Percentiles rank a stretch among this genome's conserved stretches.
These are phyloP conservation scores for Synanthedon myopaeformis DNA, from an alignment of 2,888 invertebrate genomes.

Conservation along the genomic window DNA sequence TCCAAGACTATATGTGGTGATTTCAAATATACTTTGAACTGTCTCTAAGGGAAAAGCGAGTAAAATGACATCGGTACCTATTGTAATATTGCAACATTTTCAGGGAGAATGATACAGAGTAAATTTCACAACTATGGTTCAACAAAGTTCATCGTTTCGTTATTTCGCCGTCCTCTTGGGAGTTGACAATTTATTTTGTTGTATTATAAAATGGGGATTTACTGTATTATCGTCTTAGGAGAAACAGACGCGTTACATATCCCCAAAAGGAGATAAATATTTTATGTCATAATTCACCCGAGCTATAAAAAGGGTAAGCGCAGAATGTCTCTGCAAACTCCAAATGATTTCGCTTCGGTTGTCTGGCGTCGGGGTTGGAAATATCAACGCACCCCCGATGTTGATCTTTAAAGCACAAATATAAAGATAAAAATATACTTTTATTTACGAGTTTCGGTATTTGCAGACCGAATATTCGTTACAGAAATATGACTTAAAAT, in stretches of 20 bases:
- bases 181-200: slow-evolving; percentile 36
- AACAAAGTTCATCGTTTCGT: slow-evolving; percentile 15
- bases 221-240: slow-evolving; percentile 48
- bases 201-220: slow-evolving; percentile 44
- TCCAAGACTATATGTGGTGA: neutral
- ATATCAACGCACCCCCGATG: neutral
- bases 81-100: slow-evolving; percentile 3
- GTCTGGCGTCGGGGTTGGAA: neutral
- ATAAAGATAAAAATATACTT: slow-evolving; percentile 15
- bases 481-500: no score
- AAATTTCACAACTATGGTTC: neutral
- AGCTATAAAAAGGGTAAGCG: slow-evolving; percentile 54
- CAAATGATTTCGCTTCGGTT: slow-evolving; percentile 32
- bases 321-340: slow-evolving; percentile 23
- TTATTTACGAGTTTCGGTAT: neutral
- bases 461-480: no score
- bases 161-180: slow-evolving; percentile 13
- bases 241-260: slow-evolving; percentile 49
- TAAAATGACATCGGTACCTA: no score
- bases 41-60: no score
- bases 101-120: slow-evolving; percentile 3
- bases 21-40: neutral
- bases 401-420: slow-evolving; percentile 20
- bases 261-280: slow-evolving; percentile 56
- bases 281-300: slow-evolving; percentile 60